A percentile compares a stretch with the other conserved stretches of the same genome.
Evolutionary conservation across 2,888 invertebrate species (phyloP).

Genomic region (Orthosia incerta): DNA sequence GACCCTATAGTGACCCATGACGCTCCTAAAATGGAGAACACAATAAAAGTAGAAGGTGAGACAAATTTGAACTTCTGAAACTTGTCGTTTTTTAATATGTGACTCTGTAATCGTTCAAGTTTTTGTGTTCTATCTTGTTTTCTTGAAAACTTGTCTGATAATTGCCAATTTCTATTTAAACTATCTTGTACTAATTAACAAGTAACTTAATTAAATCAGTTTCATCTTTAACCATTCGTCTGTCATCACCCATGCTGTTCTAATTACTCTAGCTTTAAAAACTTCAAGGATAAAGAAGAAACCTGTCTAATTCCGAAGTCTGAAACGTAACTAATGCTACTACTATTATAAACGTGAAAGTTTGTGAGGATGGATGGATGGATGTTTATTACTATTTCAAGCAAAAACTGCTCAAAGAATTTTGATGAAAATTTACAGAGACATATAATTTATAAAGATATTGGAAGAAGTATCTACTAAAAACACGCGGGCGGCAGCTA

Average conservation of each 20-base stretch:
- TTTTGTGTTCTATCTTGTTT: background rate
- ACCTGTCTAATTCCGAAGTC: background rate
- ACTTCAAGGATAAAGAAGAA: background rate
- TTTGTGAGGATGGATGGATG: too few relatives aligned
- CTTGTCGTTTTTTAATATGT: too few relatives aligned
- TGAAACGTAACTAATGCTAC: background rate
- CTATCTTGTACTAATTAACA: background rate
- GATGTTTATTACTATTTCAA: too few relatives aligned
- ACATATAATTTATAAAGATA: too few relatives aligned
- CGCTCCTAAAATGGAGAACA: background rate
- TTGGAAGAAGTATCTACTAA: too few relatives aligned
- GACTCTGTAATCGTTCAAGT: too few relatives aligned
- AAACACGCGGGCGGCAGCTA: too few relatives aligned
- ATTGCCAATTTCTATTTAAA: background rate
- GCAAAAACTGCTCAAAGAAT: too few relatives aligned
- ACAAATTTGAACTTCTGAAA: too few relatives aligned
- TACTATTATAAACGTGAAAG: too few relatives aligned
- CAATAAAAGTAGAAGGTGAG: background rate
- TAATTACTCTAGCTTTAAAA: constrained; percentile 1
- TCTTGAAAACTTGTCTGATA: background rate
- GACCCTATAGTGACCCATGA: background rate
- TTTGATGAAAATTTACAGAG: too few relatives aligned
- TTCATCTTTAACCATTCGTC: background rate
- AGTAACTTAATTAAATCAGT: background rate
- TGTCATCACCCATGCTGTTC: background rate